Evolutionary conservation across 2,113 vertebrate species (phyloP).

Genomic region (Silurus asotus): DNA sequence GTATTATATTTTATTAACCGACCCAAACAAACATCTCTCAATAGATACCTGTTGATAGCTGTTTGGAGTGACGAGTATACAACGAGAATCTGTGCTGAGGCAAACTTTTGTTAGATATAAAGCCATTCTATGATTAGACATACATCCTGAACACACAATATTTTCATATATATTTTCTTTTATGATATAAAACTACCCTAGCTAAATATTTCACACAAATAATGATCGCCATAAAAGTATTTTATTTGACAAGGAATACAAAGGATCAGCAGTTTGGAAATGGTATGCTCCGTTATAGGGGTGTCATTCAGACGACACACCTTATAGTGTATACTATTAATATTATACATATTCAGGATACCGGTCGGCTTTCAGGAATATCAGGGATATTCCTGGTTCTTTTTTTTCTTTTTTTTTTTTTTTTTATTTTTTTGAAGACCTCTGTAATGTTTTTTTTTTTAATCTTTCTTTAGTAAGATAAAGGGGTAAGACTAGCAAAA

Average conservation of each 20-base stretch:
- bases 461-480: not conserved
- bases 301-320: not conserved
- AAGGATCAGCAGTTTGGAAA: not conserved
- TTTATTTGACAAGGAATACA: not conserved
- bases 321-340: not conserved
- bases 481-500: not conserved
- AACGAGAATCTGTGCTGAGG: not conserved
- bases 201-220: not conserved
- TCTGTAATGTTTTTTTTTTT: too few species aligned
- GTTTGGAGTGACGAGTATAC: not conserved
- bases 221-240: too few species aligned
- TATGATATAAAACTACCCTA: not conserved
- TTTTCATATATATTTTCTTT: not conserved
- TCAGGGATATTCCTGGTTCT: fast-evolving
- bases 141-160: not conserved
- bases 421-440: too few species aligned
- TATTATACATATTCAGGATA: not conserved
- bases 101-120: too few species aligned
- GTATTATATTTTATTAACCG: not conserved
- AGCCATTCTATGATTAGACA: not conserved
- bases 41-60: not conserved
- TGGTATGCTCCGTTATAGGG: not conserved
- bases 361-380: not conserved
- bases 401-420: too few species aligned
- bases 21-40: not conserved